Conservation (phyloP, 2,797 vertebrate genomes). For the Cichlasoma orientale region DNA sequence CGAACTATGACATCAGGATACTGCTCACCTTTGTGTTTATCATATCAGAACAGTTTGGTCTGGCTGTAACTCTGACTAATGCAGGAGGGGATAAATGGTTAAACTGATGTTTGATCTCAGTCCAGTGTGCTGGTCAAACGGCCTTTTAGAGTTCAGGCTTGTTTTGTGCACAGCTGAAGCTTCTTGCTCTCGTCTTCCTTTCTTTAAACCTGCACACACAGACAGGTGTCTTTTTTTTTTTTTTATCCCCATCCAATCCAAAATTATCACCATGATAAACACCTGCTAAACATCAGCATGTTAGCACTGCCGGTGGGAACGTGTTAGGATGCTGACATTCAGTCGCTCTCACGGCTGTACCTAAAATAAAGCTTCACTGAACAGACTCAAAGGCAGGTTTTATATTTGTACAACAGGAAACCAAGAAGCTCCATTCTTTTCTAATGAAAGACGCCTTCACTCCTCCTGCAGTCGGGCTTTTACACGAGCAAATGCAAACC, state of each 20-base stretch:
- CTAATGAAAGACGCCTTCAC: background rate
- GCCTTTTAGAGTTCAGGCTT: too few species aligned
- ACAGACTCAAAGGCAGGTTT: background rate
- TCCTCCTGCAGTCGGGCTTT: background rate
- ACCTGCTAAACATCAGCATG: background rate
- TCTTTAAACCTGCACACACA: too few species aligned
- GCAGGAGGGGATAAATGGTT: background rate
- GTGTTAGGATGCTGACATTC: background rate
- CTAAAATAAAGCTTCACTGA: background rate
- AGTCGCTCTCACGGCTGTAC: background rate
- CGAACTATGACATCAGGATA: background rate
- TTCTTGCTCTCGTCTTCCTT: too few species aligned
- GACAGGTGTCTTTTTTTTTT: background rate
- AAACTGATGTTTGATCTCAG: too few species aligned
- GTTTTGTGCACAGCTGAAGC: too few species aligned
- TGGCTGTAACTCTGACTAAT: accelerated
- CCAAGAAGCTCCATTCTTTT: background rate
- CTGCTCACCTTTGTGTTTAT: background rate
- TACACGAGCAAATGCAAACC: background rate
- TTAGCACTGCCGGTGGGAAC: background rate
- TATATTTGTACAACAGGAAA: background rate
- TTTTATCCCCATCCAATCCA: background rate
- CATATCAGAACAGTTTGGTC: background rate
- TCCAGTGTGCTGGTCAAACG: too few species aligned
- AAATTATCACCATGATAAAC: background rate